A percentile compares a stretch with the other conserved stretches of the same genome.
These are phyloP conservation scores for Prunella himalayana DNA, from an alignment of 2,113 vertebrate species.

Conservation along the genomic window DNA sequence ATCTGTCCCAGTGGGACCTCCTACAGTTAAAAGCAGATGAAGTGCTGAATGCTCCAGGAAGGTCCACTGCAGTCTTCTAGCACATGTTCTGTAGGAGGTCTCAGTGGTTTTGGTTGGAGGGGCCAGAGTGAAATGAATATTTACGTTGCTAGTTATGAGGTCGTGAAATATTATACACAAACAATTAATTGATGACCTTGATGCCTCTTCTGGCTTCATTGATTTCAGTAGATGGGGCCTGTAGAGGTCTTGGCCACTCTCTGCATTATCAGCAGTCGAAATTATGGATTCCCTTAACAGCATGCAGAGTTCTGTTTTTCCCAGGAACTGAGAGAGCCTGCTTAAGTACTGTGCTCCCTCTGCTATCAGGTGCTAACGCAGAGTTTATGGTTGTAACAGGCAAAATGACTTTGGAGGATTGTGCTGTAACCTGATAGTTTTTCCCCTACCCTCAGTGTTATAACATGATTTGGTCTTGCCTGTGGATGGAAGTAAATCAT, in stretches of 20 bases:
- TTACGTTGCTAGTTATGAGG: not conserved
- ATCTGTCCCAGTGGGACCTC: not conserved
- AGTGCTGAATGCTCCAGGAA: not conserved
- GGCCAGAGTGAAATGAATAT: not conserved
- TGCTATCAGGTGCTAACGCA: slow-evolving; percentile 50
- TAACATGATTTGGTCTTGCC: slow-evolving; percentile 64
- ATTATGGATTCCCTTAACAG: slow-evolving; percentile 17
- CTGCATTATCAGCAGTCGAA: not conserved
- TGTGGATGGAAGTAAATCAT: slow-evolving; percentile 62
- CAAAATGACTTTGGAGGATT: slow-evolving; percentile 63
- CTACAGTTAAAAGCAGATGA: not conserved
- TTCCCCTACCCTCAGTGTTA: slow-evolving; percentile 33
- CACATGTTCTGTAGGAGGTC: not conserved
- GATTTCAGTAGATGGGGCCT: not conserved
- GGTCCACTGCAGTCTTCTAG: not conserved
- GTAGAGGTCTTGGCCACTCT: not conserved
- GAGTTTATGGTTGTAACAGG: slow-evolving; percentile 64
- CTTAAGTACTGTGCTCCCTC: slow-evolving; percentile 46
- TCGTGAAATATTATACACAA: not conserved
- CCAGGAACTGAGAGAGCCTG: slow-evolving; percentile 13
- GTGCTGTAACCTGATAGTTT: slow-evolving; percentile 64
- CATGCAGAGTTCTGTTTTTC: slow-evolving; percentile 4
- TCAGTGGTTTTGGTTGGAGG: not conserved
- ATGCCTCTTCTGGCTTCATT: not conserved
- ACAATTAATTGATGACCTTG: slow-evolving; percentile 12